Evolutionary conservation across 1,140 invertebrate species (phyloP), one percentile per base, ranked within the genome.

Genomic region (Trissolcus basalis): DNA sequence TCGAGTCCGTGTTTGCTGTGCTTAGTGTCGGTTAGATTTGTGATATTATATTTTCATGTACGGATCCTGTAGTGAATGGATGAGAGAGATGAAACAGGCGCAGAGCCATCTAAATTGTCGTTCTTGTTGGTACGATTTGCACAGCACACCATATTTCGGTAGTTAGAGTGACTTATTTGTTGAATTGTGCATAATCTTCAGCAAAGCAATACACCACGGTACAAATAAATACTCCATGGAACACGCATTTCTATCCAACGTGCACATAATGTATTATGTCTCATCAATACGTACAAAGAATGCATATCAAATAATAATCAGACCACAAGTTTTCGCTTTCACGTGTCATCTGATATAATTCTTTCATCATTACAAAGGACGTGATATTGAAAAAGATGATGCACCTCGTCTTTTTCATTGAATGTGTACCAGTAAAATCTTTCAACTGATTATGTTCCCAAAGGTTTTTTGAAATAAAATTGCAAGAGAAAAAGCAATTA

Each of bases 41-140:
- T 13, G n/a, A 58, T 58, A 67, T 67, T 6, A 27, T 67, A 67
- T 43, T 50, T 67, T 69, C 49, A 59, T 69, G 54, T 45, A 68
- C 55, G 19, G n/a, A n/a, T n/a, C n/a, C n/a, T n/a, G n/a, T n/a
- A 69, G 55, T 15, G 0, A 58, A 54, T 35, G 33, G 35, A 19
- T 39, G 55, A 47, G 76, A 76, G 70, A 79, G 77, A 60, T 65
- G 67, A 75, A 75, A 68, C 49, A 59, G 2, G 6, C 39, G 73
- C 60, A 77, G 58, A 58, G 68, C 78, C 74, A 65, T 72, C 79
- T 83, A 82, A 83, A 83, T 81, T 72, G 81, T 75, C 70, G 79
- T 81, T 72, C 81, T 83, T 81, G 79, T 83, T 82, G 80, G 79
- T 74, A 44, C 63, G 73, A 72, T 82, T 82, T 73, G 72, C 72